Evolutionary conservation across 2,888 invertebrate genomes (phyloP).

Genomic region (Phytoseiulus persimilis): DNA sequence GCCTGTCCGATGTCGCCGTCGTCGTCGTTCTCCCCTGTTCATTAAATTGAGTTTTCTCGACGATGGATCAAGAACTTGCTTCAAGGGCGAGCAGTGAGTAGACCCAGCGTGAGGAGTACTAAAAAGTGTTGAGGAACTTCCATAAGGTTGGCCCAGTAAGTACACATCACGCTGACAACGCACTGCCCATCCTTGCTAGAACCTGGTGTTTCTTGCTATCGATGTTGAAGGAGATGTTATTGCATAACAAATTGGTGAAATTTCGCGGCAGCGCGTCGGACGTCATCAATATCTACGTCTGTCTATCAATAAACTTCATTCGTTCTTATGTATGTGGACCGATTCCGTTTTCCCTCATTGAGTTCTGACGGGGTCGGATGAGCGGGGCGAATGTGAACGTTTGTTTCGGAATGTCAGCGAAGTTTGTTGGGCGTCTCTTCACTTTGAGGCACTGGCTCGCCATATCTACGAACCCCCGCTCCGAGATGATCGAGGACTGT

Average conservation of each 20-base stretch:
- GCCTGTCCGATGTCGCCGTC: not conserved
- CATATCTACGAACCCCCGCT: too few species aligned
- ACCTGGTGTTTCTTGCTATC: not conserved
- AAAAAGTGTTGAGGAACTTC: conserved; percentile 23
- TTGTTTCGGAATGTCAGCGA: too few species aligned
- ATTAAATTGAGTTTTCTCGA: not conserved
- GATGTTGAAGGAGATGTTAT: not conserved
- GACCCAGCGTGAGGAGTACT: conserved; percentile 31
- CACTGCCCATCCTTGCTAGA: not conserved
- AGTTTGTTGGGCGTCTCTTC: too few species aligned
- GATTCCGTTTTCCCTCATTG: not conserved
- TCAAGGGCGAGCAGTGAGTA: conserved; percentile 1
- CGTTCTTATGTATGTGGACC: not conserved
- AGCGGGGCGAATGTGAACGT: too few species aligned
- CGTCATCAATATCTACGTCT: not conserved
- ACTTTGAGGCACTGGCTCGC: too few species aligned
- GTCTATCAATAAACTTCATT: not conserved
- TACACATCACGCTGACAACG: conserved; percentile 31
- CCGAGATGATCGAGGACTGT: too few species aligned
- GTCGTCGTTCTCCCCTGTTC: not conserved
- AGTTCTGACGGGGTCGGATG: not conserved
- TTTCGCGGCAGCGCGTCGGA: not conserved
- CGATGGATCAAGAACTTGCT: not conserved
- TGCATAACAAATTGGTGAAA: not conserved
- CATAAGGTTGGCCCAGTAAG: conserved; percentile 28